phyloP scores from a whole-genome alignment of 2,888 invertebrate species.

The Nysson spinosus region DNA sequence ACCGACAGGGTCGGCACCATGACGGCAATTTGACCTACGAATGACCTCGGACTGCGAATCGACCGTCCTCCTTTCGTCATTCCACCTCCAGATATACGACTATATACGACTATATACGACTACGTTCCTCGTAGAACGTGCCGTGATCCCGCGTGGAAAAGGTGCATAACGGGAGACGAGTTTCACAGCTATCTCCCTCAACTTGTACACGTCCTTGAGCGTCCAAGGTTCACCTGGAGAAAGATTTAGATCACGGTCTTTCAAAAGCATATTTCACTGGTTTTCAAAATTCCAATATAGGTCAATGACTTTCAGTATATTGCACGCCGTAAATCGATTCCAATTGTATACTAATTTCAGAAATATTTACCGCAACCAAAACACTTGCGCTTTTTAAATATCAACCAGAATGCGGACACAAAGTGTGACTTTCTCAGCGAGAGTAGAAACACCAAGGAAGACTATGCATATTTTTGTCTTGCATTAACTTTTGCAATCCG shows the following conservation, averaged over 20 bases:
- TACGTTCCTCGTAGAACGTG: slow-evolving; percentile 47
- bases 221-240: slow-evolving; percentile 33
- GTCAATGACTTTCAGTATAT: slow-evolving; percentile 32
- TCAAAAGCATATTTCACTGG: slow-evolving; percentile 25
- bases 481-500: neutral
- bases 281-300: slow-evolving; percentile 38
- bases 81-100: slow-evolving; percentile 52
- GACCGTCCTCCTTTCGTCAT: slow-evolving; percentile 65
- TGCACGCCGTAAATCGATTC: slow-evolving; percentile 9
- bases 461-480: neutral
- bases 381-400: too few relatives aligned
- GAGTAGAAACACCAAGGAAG: neutral
- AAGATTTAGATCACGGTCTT: slow-evolving; percentile 40
- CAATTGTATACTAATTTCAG: neutral
- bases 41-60: slow-evolving; percentile 60
- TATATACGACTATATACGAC: too few relatives aligned
- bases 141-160: slow-evolving; percentile 45
- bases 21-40: slow-evolving; percentile 61
- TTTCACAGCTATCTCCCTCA: slow-evolving; percentile 24
- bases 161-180: slow-evolving; percentile 29
- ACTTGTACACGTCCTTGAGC: slow-evolving; percentile 34
- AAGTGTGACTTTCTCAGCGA: too few relatives aligned
- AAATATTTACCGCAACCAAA: too few relatives aligned
- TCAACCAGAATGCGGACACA: too few relatives aligned
- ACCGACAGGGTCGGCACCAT: slow-evolving; percentile 44